A percentile compares a stretch with the other conserved stretches of the same genome.
Conservation (phyloP, 2,888 invertebrate species). For the Silvanus unidentatus region DNA sequence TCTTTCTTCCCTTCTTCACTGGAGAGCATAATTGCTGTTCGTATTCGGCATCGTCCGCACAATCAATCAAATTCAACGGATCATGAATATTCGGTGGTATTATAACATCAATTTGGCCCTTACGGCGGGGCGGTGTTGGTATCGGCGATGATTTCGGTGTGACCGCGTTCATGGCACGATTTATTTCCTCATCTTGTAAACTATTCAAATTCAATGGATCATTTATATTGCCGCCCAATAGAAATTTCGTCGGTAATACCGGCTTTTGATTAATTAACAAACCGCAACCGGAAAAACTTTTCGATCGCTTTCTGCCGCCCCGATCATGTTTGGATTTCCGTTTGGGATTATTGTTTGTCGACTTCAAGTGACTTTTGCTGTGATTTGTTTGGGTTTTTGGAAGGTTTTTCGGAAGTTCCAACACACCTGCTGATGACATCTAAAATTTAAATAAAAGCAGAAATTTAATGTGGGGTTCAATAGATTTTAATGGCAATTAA, state of each 20-base stretch:
- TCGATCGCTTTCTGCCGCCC: conserved; percentile 59
- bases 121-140: conserved; percentile 73
- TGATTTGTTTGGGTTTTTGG: conserved; percentile 16
- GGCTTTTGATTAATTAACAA: conserved; percentile 56
- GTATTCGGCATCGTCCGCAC: conserved; percentile 74
- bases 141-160: conserved; percentile 90
- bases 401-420: conserved; percentile 31
- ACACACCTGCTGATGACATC: conserved; percentile 48
- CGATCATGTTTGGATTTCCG: conserved; percentile 44
- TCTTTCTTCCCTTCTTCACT: conserved; percentile 56
- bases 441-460: conserved; percentile 6
- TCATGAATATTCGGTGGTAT: conserved; percentile 91
- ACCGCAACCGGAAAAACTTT: conserved; percentile 56
- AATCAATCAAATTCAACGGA: conserved; percentile 80
- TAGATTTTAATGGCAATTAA: background rate
- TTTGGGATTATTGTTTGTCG: conserved; percentile 25
- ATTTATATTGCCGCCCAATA: conserved; percentile 89
- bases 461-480: background rate
- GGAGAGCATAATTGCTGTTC: conserved; percentile 72
- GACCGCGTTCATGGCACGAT: conserved; percentile 70
- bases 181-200: conserved; percentile 71
- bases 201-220: conserved; percentile 93
- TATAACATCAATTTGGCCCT: conserved; percentile 76
- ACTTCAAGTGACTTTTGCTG: conserved; percentile 19
- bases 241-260: conserved; percentile 87